These are phyloP conservation scores for Tipula confusa DNA, from an alignment of 2,888 invertebrate genomes.

Conservation along the genomic window DNA sequence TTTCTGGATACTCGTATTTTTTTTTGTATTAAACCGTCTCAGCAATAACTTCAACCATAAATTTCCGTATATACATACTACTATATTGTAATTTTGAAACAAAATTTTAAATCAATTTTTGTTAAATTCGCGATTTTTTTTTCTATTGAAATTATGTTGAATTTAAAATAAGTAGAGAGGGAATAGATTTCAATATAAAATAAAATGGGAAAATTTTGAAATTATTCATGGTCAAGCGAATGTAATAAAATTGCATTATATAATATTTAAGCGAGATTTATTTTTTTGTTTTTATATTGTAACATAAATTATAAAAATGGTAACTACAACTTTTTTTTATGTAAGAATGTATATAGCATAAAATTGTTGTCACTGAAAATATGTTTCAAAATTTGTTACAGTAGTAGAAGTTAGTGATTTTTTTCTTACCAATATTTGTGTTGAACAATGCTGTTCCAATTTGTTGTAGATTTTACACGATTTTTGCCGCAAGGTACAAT, in stretches of 20 bases:
- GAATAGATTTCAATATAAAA: background rate
- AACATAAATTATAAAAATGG: background rate
- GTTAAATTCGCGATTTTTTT: background rate
- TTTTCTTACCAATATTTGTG: no score
- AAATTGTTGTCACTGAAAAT: background rate
- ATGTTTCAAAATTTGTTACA: background rate
- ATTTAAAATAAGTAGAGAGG: background rate
- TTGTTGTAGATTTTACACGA: no score
- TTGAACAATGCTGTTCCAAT: no score
- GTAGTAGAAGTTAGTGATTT: no score
- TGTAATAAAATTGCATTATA: background rate
- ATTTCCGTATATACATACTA: background rate
- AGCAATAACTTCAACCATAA: background rate
- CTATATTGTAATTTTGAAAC: background rate
- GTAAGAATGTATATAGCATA: background rate
- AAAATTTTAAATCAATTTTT: background rate
- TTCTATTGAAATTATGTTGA: background rate
- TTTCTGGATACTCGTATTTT: background rate
- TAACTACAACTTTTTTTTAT: background rate
- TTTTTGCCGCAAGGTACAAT: no score
- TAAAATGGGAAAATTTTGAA: background rate
- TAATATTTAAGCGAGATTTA: background rate
- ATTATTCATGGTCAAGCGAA: constrained; percentile 12
- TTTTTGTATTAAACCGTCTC: background rate
- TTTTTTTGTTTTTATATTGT: background rate